These are phyloP conservation scores for Oithona nana DNA, from an alignment of 2,888 invertebrate species.

Conservation along the genomic window DNA sequence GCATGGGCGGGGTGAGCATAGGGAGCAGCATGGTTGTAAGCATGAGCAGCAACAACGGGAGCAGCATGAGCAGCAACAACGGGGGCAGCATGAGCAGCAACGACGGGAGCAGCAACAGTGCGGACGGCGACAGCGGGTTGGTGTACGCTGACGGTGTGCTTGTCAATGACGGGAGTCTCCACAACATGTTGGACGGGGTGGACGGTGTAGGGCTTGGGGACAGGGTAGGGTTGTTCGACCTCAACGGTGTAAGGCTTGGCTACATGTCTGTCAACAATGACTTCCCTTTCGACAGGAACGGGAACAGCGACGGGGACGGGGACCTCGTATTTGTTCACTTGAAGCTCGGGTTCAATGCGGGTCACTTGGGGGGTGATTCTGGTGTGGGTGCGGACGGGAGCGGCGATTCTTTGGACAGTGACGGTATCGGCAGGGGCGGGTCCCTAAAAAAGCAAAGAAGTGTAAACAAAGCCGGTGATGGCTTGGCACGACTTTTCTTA, in stretches of 20 bases:
- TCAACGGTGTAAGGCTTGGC: slow-evolving; percentile 7
- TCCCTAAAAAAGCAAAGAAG: no score
- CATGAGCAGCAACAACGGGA: background rate
- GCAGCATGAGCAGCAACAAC: background rate
- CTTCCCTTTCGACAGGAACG: slow-evolving; percentile 8
- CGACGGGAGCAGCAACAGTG: no score
- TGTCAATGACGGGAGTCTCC: slow-evolving; percentile 1
- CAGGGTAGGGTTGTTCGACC: background rate
- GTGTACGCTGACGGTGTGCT: background rate
- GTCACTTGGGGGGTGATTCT: slow-evolving; percentile 6
- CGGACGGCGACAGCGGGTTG: background rate
- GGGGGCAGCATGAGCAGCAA: background rate
- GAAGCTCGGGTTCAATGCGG: background rate
- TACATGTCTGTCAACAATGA: background rate
- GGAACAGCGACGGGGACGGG: slow-evolving; percentile 8
- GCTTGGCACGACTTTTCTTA: no score
- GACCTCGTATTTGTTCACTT: slow-evolving; percentile 9
- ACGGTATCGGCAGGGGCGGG: slow-evolving; percentile 14
- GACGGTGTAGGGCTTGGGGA: slow-evolving; percentile 10
- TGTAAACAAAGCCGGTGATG: no score
- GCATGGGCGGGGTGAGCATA: background rate
- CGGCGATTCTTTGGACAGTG: background rate
- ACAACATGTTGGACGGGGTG: slow-evolving; percentile 10
- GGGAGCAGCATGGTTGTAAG: background rate
- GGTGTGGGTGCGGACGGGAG: slow-evolving; percentile 13